Evolutionary conservation across 2,113 vertebrate genomes (phyloP).

Genomic region (Toxostoma redivivum): DNA sequence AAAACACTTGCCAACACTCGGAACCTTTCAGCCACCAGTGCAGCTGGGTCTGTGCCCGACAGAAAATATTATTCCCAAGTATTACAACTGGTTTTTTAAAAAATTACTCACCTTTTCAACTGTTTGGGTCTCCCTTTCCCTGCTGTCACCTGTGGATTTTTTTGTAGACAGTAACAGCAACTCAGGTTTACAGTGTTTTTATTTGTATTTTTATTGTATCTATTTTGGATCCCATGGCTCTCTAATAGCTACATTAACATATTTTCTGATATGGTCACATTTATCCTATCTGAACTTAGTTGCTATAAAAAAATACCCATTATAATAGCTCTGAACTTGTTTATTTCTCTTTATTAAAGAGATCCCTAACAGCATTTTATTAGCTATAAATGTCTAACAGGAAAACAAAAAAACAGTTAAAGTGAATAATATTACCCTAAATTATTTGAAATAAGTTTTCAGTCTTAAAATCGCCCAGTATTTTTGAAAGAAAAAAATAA

Average conservation of each 20-base stretch:
- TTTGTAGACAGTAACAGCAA: not conserved
- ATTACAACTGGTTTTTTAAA: not conserved
- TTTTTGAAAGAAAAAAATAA: not conserved
- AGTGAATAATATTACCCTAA: not conserved
- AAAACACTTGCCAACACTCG: not conserved
- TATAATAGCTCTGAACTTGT: not conserved
- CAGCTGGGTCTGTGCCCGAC: accelerated
- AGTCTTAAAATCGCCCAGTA: accelerated
- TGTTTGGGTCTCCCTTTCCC: not conserved
- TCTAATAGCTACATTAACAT: not conserved
- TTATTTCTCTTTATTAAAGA: not conserved
- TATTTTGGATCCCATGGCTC: not conserved
- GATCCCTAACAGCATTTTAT: not conserved
- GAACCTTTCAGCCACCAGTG: not conserved
- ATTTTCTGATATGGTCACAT: not conserved
- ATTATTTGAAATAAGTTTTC: not conserved
- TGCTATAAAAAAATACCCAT: not conserved
- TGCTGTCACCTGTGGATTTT: not conserved
- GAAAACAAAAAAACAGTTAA: no score
- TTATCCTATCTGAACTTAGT: not conserved
- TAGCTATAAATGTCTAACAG: not conserved
- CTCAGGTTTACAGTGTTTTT: not conserved
- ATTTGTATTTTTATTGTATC: not conserved
- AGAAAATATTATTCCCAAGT: not conserved
- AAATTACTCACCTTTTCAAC: not conserved